These are phyloP conservation scores for Manis crassicaudata DNA, from an alignment of 2,797 vertebrate species.

Conservation along the genomic window DNA sequence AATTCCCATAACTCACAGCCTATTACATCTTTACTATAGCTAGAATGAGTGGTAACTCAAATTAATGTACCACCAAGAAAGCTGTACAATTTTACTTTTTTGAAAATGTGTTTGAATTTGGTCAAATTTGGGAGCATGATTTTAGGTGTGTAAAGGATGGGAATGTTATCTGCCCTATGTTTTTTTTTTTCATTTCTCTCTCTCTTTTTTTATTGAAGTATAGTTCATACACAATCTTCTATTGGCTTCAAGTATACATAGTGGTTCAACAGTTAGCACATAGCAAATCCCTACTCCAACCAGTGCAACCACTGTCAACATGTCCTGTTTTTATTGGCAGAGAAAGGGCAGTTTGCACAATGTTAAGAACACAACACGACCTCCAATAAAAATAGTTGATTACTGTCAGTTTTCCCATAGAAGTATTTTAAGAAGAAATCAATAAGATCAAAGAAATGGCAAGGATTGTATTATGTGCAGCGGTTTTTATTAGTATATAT, in stretches of 20 bases:
- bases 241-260: no score
- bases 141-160: background rate
- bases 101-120: constrained; percentile 21
- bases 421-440: constrained; percentile 1
- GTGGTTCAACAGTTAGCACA: no score
- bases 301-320: no score
- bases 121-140: constrained; percentile 19
- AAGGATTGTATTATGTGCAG: background rate
- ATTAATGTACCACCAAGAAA: background rate
- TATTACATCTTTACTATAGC: background rate
- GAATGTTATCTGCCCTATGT: background rate
- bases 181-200: background rate
- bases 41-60: background rate
- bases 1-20: constrained; percentile 35
- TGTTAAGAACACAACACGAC: constrained; percentile 8
- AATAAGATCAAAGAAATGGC: constrained; percentile 10
- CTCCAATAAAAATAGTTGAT: constrained; percentile 34
- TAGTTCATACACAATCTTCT: no score
- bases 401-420: constrained; percentile 22
- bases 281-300: no score
- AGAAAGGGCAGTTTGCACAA: background rate
- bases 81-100: constrained; percentile 31
- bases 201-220: no score
- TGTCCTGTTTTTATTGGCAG: constrained; percentile 4
- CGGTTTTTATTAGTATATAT: background rate